Conservation (phyloP, 2,113 vertebrate species). For the Pandion haliaetus region DNA sequence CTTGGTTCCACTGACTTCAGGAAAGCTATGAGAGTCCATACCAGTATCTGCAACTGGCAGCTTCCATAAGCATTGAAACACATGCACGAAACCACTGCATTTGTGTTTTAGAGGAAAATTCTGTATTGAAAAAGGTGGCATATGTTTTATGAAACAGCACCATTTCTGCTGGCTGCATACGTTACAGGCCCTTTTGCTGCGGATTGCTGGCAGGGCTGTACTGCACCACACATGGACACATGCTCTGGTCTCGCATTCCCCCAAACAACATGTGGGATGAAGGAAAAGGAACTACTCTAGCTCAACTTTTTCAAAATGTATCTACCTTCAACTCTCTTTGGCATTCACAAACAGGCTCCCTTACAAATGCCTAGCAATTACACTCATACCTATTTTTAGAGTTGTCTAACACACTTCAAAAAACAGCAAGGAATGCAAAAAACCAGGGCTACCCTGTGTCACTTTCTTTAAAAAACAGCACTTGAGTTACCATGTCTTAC, state of each 20-base stretch:
- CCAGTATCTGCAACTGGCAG: background rate
- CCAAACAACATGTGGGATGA: background rate
- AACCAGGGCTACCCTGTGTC: background rate
- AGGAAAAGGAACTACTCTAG: background rate
- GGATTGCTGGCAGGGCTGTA: background rate
- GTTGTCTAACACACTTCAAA: background rate
- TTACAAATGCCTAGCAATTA: background rate
- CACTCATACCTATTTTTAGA: background rate
- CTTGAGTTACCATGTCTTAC: background rate
- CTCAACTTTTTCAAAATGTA: background rate
- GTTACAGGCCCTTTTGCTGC: background rate
- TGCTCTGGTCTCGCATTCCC: background rate
- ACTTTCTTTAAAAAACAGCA: background rate
- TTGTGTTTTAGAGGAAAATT: background rate
- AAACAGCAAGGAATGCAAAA: background rate
- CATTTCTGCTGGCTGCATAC: background rate
- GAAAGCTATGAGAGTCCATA: background rate
- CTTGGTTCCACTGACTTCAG: background rate
- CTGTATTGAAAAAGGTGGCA: background rate
- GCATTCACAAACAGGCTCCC: background rate
- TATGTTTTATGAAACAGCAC: background rate
- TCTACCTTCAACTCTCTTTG: background rate
- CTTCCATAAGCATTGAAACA: background rate
- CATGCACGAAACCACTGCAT: background rate
- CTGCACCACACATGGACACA: accelerated